Percentiles rank a stretch among this genome's conserved stretches.
Evolutionary conservation across 2,113 vertebrate species (phyloP).

Genomic region (Vulpes lagopus): DNA sequence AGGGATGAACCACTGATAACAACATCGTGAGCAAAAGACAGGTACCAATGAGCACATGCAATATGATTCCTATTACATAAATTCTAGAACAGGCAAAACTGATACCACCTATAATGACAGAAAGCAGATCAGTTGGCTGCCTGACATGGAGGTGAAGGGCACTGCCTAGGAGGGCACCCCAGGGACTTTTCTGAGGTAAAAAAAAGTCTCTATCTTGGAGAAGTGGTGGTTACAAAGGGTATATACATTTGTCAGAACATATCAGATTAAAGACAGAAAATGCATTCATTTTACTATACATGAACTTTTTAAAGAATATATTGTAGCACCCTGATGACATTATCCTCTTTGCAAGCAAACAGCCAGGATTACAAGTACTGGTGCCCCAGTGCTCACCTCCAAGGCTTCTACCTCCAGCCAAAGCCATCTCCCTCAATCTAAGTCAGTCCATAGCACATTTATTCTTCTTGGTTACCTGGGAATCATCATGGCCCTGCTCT

Average conservation of each 20-base stretch:
- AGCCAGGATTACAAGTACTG: too few species aligned
- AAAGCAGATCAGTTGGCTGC: neutral
- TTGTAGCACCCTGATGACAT: neutral
- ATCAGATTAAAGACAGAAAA: neutral
- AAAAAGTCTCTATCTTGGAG: neutral
- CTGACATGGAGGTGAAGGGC: neutral
- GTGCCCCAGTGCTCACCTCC: neutral
- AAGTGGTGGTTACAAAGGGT: neutral
- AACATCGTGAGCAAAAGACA: neutral
- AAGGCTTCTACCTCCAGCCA: neutral
- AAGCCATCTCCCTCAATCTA: neutral
- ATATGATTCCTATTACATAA: neutral
- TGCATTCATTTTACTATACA: neutral
- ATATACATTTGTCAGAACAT: neutral
- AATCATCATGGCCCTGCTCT: neutral
- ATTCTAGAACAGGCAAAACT: neutral
- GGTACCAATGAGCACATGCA: neutral
- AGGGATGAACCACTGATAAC: neutral
- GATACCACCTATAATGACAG: too few species aligned
- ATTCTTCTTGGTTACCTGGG: neutral
- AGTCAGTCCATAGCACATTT: neutral
- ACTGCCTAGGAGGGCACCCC: neutral
- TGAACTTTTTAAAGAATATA: constrained; percentile 24
- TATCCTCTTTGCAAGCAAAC: neutral
- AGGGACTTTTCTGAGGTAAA: neutral